Percentiles rank a stretch among this genome's conserved stretches.
Conservation (phyloP, 2,113 vertebrate genomes). For the Callionymus lyra region DNA sequence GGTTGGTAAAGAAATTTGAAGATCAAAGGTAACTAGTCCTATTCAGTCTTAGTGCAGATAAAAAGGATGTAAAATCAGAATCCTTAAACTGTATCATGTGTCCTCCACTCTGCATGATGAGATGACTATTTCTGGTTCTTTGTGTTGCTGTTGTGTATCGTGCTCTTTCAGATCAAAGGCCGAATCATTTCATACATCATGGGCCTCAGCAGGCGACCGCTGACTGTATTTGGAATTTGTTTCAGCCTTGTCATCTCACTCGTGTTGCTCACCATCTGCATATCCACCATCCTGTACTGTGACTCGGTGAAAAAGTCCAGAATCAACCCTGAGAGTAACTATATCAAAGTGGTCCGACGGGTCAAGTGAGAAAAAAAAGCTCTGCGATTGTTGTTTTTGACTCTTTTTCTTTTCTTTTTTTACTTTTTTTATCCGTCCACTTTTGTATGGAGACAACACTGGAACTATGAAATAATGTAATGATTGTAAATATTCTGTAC, state of each 20-base stretch:
- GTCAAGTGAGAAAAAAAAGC: conserved; percentile 42
- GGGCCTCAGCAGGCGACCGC: conserved; percentile 77
- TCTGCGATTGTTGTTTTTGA: background rate
- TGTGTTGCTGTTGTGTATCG: conserved; percentile 67
- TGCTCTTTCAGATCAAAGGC: conserved; percentile 80
- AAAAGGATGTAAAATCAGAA: no score
- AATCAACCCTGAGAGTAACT: conserved; percentile 76
- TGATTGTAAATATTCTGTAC: no score
- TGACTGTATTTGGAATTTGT: conserved; percentile 80
- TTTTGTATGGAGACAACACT: no score
- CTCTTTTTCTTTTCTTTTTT: conserved; percentile 3
- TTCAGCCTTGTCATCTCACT: conserved; percentile 67
- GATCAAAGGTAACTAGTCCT: no score
- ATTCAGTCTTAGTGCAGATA: no score
- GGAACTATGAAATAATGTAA: no score
- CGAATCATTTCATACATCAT: conserved; percentile 79
- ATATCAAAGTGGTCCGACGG: conserved; percentile 76
- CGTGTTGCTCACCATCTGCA: conserved; percentile 76
- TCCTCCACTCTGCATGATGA: conserved; percentile 18
- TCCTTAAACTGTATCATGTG: conserved; percentile 17
- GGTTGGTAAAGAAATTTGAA: no score
- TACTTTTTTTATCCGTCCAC: no score
- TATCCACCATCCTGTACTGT: conserved; percentile 80
- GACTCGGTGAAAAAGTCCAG: conserved; percentile 77
- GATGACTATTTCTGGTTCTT: conserved; percentile 37